Conservation (phyloP, 2,113 vertebrate species). For the Aepyceros melampus region DNA sequence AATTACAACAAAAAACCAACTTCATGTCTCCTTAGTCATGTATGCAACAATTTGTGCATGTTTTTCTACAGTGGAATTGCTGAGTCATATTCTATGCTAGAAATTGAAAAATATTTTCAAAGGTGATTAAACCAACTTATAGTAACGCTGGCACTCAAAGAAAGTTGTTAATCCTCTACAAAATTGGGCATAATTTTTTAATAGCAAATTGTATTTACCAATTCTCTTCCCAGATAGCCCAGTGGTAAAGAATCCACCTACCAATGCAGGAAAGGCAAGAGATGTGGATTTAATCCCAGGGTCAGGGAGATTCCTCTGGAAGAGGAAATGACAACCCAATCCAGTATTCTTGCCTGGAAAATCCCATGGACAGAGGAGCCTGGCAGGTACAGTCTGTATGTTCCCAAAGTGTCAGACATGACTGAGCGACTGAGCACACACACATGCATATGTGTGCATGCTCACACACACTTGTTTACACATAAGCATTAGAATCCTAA, state of each 20-base stretch:
- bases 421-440: not conserved
- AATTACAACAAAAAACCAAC: not conserved
- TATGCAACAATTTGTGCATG: not conserved
- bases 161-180: not conserved
- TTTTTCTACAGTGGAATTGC: not conserved
- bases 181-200: not conserved
- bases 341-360: not conserved
- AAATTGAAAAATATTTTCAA: not conserved
- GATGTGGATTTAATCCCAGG: not conserved
- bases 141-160: not conserved
- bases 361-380: not conserved
- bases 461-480: not conserved
- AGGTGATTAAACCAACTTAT: not conserved
- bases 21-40: not conserved
- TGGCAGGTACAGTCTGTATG: not conserved
- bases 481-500: not conserved
- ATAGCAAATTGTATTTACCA: not conserved
- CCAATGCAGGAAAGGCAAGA: not conserved
- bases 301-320: not conserved
- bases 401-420: not conserved
- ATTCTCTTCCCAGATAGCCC: not conserved
- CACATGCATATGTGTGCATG: fast-evolving
- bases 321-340: not conserved
- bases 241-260: not conserved
- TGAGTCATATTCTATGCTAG: not conserved